Percentiles rank a stretch among this genome's conserved stretches.
Conservation (phyloP, 2,113 vertebrate genomes). For the Rhinichthys klamathensis region DNA sequence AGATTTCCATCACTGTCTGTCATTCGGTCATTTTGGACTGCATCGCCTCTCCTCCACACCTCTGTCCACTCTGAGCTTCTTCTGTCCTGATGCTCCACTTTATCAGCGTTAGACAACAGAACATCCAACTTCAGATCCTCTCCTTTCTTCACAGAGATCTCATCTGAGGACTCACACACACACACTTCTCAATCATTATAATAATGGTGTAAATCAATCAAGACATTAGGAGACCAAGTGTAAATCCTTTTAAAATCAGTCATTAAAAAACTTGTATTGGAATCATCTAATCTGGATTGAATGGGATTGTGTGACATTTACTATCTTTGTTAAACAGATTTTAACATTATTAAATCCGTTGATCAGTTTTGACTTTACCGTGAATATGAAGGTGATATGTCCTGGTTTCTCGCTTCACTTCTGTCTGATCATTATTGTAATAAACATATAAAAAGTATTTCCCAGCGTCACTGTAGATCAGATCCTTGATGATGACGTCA, state of each 20-base stretch:
- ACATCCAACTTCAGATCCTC: neutral
- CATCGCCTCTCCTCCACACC: neutral
- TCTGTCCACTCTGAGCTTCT: neutral
- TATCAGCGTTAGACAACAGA: neutral
- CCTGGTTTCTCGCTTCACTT: neutral
- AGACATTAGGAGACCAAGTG: no score
- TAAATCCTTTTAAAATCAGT: no score
- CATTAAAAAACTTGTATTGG: no score
- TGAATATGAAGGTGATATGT: neutral
- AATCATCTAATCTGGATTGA: no score
- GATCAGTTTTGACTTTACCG: neutral
- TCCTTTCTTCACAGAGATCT: no score
- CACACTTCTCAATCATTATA: no score
- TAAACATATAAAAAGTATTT: fast-evolving
- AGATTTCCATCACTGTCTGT: neutral
- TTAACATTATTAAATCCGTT: no score
- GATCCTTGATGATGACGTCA: neutral
- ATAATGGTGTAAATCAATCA: no score
- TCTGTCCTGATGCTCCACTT: no score
- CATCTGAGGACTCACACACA: no score
- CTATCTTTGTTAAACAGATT: no score
- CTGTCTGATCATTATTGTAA: neutral
- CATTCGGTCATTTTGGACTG: neutral
- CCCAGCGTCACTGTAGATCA: neutral
- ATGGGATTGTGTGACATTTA: no score